phyloP scores from a whole-genome alignment of 2,797 vertebrate genomes.

The Anguilla obscura region DNA sequence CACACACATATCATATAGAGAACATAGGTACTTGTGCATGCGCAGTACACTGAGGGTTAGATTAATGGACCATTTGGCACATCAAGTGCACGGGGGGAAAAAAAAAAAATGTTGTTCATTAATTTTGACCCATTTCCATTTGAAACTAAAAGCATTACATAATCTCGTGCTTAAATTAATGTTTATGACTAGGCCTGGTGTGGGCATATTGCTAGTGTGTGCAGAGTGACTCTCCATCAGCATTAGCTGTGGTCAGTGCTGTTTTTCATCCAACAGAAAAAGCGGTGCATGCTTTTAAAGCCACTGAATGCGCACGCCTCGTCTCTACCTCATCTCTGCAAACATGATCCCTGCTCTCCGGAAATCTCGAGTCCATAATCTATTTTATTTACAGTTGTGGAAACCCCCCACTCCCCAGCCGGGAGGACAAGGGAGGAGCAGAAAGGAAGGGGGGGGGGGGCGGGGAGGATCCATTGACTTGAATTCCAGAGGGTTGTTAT shows the following conservation, averaged over 20 bases:
- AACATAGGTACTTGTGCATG: neutral
- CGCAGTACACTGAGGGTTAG: neutral
- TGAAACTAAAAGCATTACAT: conserved; percentile 28
- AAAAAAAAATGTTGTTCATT: neutral
- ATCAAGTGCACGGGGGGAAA: neutral
- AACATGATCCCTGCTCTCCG: neutral
- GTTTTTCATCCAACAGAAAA: neutral
- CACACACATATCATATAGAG: neutral
- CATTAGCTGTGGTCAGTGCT: neutral
- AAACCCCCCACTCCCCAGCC: neutral
- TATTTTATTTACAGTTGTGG: conserved; percentile 39
- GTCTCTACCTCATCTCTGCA: neutral
- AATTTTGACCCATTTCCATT: conserved; percentile 23
- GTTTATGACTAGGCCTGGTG: neutral
- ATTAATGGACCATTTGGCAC: conserved; percentile 1
- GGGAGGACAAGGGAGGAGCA: conserved; percentile 31
- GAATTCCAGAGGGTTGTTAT: conserved; percentile 61
- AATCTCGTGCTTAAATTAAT: neutral
- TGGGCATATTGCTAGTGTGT: neutral
- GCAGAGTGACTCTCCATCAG: neutral
- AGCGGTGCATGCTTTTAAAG: neutral
- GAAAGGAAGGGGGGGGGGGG: conserved; percentile 30
- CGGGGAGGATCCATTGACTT: conserved; percentile 43
- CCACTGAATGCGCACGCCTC: neutral
- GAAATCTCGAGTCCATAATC: conserved; percentile 47